phyloP scores from a whole-genome alignment of 2,888 invertebrate species.

The Nudaria mundana region DNA sequence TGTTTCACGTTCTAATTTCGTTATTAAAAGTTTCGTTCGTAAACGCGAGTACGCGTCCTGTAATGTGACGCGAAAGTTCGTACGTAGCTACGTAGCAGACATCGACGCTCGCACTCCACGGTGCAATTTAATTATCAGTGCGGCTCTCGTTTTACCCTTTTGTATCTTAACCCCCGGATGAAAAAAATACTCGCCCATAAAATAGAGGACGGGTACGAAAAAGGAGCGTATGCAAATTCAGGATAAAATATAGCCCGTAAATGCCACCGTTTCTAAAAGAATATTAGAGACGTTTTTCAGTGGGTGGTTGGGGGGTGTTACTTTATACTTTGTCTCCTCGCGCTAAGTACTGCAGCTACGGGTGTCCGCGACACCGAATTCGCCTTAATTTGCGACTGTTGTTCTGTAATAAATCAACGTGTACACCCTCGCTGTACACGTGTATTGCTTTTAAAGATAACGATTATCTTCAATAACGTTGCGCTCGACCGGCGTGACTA shows the following conservation, averaged over 20 bases:
- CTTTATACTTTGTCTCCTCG: slow-evolving; percentile 80
- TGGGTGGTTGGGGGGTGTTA: slow-evolving; percentile 76
- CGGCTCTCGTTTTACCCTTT: slow-evolving; percentile 79
- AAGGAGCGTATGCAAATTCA: slow-evolving; percentile 83
- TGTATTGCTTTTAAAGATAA: slow-evolving; percentile 13
- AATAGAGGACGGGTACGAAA: slow-evolving; percentile 80
- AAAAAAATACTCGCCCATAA: slow-evolving; percentile 81
- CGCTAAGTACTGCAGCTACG: slow-evolving; percentile 74
- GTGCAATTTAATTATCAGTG: slow-evolving; percentile 80
- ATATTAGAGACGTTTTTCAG: slow-evolving; percentile 83
- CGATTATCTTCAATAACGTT: slow-evolving; percentile 3
- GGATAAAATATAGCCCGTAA: slow-evolving; percentile 83
- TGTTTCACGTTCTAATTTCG: too few relatives aligned
- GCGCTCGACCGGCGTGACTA: not conserved
- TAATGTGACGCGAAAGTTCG: slow-evolving; percentile 6
- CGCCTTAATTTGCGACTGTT: slow-evolving; percentile 77
- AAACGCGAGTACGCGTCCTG: not conserved
- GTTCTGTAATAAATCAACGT: slow-evolving; percentile 71
- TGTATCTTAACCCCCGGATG: slow-evolving; percentile 81
- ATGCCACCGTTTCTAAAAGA: slow-evolving; percentile 83
- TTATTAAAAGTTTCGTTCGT: too few relatives aligned
- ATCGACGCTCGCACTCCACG: slow-evolving; percentile 39
- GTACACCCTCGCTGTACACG: slow-evolving; percentile 16
- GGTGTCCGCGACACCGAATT: slow-evolving; percentile 69
- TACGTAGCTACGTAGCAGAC: slow-evolving; percentile 5